phyloP scores from a whole-genome alignment of 2,888 invertebrate species.

The Arge pagana region DNA sequence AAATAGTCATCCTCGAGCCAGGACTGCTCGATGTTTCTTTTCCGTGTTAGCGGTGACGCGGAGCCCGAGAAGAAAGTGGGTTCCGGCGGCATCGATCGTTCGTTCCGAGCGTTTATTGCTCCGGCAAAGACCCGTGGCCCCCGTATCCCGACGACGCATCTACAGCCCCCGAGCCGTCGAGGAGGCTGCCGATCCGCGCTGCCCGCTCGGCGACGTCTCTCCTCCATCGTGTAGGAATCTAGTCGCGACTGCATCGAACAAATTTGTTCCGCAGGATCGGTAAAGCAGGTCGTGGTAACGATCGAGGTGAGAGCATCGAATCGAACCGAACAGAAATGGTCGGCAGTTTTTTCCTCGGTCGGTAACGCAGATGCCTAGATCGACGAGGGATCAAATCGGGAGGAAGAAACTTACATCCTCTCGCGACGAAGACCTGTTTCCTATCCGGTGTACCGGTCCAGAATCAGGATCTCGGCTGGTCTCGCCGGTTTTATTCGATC shows the following conservation, averaged over 20 bases:
- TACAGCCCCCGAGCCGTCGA: slow-evolving; percentile 37
- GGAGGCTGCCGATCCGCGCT: slow-evolving; percentile 6
- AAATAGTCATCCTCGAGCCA: too few species aligned
- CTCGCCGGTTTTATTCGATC: slow-evolving; percentile 18
- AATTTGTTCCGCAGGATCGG: slow-evolving; percentile 40
- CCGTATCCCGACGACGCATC: slow-evolving; percentile 49
- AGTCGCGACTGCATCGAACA: slow-evolving; percentile 56
- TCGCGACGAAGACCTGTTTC: slow-evolving; percentile 37
- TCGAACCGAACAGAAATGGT: too few species aligned
- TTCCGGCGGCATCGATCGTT: slow-evolving; percentile 38
- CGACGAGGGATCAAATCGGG: too few species aligned
- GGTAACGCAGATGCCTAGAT: slow-evolving; percentile 4
- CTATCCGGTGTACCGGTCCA: slow-evolving; percentile 35
- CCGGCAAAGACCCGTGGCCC: slow-evolving; percentile 32
- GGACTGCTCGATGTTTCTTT: not conserved
- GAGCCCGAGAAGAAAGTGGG: slow-evolving; percentile 31
- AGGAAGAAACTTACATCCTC: slow-evolving; percentile 29
- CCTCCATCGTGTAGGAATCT: slow-evolving; percentile 52
- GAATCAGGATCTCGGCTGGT: slow-evolving; percentile 26
- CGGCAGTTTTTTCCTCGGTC: not conserved
- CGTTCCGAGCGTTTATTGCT: slow-evolving; percentile 35
- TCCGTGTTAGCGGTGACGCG: slow-evolving; percentile 15
- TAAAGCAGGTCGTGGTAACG: slow-evolving; percentile 9
- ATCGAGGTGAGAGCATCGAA: not conserved
- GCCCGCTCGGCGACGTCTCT: not conserved